Base-by-base conservation (phyloP, 2,888 invertebrate genomes). In the Dioctria linearis region DNA sequence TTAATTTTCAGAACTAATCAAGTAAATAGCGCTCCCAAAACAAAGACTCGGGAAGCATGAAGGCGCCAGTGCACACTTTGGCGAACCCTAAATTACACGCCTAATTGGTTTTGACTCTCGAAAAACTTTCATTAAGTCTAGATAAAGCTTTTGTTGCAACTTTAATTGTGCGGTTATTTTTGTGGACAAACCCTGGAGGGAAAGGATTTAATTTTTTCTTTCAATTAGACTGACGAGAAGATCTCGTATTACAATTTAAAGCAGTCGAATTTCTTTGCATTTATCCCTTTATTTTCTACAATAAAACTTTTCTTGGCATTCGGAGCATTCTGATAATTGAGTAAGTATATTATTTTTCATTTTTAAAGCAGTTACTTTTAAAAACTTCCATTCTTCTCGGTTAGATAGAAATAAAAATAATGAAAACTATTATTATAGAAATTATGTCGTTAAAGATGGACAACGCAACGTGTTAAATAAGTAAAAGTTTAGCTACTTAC, bases 91-190 rank as follows among this genome's bases (percentile, higher is more conserved):
- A 76, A 76, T 76, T 63, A 76, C 76, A 76, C 76, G 76, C 76
- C 76, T 76, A 76, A 76, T 76, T 76, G 76, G 76, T 76, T 76
- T 76, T 76, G 76, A 76, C 61, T 76, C 76, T 49, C 76, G 63
- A 63, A 63, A 76, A 76, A 76, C 76, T 76, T 76, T 76, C 76
- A 76, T 76, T 76, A 76, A 76, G 76, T 76, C 63, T 46, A 76
- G 76, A 76, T 76, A 76, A 76, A 63, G 73, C 76, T 76, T 76
- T 76, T 76, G 76, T 76, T 76, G 61, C 76, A 76, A 76, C 76
- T 63, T 76, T 76, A 76, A 76, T 76, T 76, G 63, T 61, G 61
- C 63, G 76, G 76, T 76, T 76, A 76, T 63, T 49, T 63, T 76
- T 46, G 61, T 46, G 76, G 63, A 9, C 63, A 46, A 49, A 37